These are phyloP conservation scores for Fistularia commersonii DNA, from an alignment of 2,797 vertebrate genomes.

Conservation along the genomic window DNA sequence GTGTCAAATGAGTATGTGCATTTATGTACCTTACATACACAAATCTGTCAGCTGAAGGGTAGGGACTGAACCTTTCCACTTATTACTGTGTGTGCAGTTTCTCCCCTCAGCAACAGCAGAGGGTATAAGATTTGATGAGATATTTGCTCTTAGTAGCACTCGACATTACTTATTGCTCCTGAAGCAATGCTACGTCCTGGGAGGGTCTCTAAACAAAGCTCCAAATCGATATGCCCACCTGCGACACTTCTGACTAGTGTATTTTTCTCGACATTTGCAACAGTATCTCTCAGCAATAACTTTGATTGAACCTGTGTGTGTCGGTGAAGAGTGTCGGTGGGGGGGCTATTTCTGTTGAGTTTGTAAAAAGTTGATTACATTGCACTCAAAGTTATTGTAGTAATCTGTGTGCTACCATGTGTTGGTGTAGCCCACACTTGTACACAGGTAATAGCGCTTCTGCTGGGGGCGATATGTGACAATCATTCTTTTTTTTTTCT, in stretches of 20 bases:
- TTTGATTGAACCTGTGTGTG: constrained; percentile 5
- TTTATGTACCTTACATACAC: constrained; percentile 7
- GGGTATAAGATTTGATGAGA: constrained; percentile 62
- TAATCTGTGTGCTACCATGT: constrained; percentile 2
- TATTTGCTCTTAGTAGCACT: constrained; percentile 61
- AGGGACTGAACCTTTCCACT: constrained; percentile 28
- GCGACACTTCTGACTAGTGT: constrained; percentile 19
- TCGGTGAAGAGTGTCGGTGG: constrained; percentile 4
- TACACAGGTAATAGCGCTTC: constrained; percentile 12
- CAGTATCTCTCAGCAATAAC: constrained; percentile 35
- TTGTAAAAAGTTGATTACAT: constrained; percentile 2
- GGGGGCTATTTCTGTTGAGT: constrained; percentile 12
- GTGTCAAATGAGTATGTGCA: constrained; percentile 9
- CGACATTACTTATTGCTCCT: constrained; percentile 51
- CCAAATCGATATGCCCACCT: constrained; percentile 34
- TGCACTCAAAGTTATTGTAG: constrained; percentile 5
- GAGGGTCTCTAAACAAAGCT: constrained; percentile 30
- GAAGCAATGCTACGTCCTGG: constrained; percentile 47
- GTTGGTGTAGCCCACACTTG: constrained; percentile 15
- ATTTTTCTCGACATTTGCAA: constrained; percentile 29
- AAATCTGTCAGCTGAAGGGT: constrained; percentile 35
- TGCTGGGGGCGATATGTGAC: constrained; percentile 25
- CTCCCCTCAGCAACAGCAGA: constrained; percentile 55
- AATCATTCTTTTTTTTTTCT: constrained; percentile 37
- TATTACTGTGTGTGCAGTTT: constrained; percentile 60